These are phyloP conservation scores for human (Homo sapiens) DNA, from an alignment of 2,113 vertebrate species.

Conservation along the genomic window DNA sequence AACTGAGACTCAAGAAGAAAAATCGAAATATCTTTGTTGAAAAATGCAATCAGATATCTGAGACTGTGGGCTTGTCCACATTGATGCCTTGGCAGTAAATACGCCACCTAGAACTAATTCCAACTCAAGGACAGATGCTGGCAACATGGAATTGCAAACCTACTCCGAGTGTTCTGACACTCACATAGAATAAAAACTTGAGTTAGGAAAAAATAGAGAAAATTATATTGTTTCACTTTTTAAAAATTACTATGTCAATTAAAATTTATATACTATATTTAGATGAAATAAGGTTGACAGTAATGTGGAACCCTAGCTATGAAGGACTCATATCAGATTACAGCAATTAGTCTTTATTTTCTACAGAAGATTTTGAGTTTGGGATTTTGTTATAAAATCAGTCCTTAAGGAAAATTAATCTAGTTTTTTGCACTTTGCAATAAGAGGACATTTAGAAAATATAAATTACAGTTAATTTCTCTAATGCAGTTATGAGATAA, in stretches of 20 bases:
- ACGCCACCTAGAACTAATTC: not conserved
- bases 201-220: not conserved
- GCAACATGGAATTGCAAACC: not conserved
- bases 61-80: fast-evolving
- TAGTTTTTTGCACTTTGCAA: not conserved
- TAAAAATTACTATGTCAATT: not conserved
- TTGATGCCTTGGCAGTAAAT: not conserved
- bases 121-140: not conserved
- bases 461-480: not conserved
- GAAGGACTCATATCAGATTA: not conserved
- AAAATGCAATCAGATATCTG: not conserved
- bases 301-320: not conserved
- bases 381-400: not conserved
- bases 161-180: not conserved
- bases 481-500: not conserved
- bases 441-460: not conserved
- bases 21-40: not conserved
- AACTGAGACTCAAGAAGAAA: not conserved
- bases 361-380: not conserved
- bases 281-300: not conserved
- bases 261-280: not conserved
- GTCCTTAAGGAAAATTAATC: not conserved
- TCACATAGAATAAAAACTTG: not conserved
- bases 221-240: not conserved
- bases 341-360: not conserved